Conservation (phyloP, 2,113 vertebrate genomes). For the Anas platyrhynchos region DNA sequence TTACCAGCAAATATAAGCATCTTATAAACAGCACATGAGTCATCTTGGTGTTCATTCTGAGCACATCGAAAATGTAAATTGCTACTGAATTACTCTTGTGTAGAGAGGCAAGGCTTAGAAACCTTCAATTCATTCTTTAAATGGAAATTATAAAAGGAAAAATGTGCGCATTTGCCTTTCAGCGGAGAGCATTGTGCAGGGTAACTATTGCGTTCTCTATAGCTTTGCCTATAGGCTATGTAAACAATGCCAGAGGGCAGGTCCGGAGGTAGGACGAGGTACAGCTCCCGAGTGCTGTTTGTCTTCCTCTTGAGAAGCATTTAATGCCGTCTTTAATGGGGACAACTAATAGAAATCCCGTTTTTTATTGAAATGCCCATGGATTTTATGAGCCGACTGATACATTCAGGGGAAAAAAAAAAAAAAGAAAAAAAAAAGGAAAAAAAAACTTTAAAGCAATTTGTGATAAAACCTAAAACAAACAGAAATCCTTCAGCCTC, state of each 20-base stretch:
- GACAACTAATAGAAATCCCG: constrained; percentile 44
- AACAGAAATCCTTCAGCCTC: constrained; percentile 53
- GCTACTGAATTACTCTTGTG: constrained; percentile 29
- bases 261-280: neutral
- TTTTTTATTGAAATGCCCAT: constrained; percentile 46
- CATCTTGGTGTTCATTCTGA: constrained; percentile 46
- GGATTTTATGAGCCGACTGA: constrained; percentile 59
- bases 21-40: constrained; percentile 56
- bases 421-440: neutral
- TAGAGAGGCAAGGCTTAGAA: constrained; percentile 41
- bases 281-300: neutral
- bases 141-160: constrained; percentile 36
- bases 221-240: constrained; percentile 4
- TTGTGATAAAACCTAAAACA: constrained; percentile 68
- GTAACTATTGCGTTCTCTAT: constrained; percentile 48
- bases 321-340: constrained; percentile 20
- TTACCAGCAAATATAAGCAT: constrained; percentile 59
- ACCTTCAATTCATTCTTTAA: constrained; percentile 17
- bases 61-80: constrained; percentile 29
- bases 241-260: constrained; percentile 32
- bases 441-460: constrained; percentile 61
- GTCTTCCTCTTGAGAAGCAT: constrained; percentile 40
- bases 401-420: constrained; percentile 30
- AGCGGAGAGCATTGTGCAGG: constrained; percentile 12
- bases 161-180: constrained; percentile 52